Base-by-base conservation (phyloP, 2,888 invertebrate species). In the Heliconius ethilla region DNA sequence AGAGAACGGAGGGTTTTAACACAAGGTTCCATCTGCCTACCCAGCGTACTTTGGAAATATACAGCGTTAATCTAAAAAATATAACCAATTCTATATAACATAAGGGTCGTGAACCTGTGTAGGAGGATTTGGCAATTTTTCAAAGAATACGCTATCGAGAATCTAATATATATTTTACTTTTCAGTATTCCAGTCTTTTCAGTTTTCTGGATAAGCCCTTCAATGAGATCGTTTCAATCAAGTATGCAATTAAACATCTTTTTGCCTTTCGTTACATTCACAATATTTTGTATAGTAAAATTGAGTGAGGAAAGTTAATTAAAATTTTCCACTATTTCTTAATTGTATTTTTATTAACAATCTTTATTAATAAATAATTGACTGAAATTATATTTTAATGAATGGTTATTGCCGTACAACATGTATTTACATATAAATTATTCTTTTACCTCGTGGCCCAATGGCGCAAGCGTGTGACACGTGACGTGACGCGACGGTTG, bases 171-270 rank as follows among this genome's bases (percentile, higher is more conserved):
- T 15, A 72, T 25, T 59, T 59, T 37, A 25, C 33, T 59, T 72
- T 55, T 70, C 37, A 25, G 72, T 37, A 72, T 59, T 59, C 25
- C 15, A 37, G 25, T 37, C 72, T 37, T 72, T 33, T 29, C 55
- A 72, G 33, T 59, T 72, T 59, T 59, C 72, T 33, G 33, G 59
- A 59, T 72, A 72, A 72, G 10, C 37, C 59, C 59, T 72, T 72
- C 33, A 59, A 59, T 72, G 25, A 37, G 51, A 72, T 15, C 33
- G 59, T 72, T 59, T 72, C 37, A 37, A 59, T 72, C 59, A 59
- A 72, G n/a, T 72, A 37, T 59, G 55, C 33, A 59, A 72, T 72
- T 59, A 72, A 72, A 72, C 33, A 9, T 72, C 51, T 29, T 13
- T 55, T 72, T 7, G 55, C 55, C 33, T 0, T 59, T 72, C 33